Conservation (phyloP, 2,113 vertebrate species). For the Fulmarus glacialis region DNA sequence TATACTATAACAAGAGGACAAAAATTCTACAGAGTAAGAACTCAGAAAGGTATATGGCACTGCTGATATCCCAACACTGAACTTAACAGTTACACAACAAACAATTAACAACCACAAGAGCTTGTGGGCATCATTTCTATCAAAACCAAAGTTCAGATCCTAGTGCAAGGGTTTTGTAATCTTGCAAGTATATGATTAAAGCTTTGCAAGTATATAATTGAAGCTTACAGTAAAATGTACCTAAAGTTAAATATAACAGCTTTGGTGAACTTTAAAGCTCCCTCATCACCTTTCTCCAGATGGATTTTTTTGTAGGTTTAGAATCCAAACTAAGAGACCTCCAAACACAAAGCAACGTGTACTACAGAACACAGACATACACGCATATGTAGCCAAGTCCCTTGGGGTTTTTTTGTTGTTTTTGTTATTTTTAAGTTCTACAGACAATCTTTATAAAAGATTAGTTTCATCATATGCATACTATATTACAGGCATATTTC, state of each 20-base stretch:
- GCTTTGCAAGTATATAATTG: not conserved
- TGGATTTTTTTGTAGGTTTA: not conserved
- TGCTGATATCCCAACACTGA: not conserved
- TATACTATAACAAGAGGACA: not conserved
- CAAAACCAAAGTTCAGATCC: not conserved
- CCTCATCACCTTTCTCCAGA: not conserved
- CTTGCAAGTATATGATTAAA: not conserved
- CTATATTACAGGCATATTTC: slow-evolving; percentile 15
- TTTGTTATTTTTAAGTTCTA: not conserved
- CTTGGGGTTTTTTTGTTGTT: not conserved
- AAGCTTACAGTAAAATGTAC: not conserved
- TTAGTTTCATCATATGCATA: slow-evolving; percentile 9
- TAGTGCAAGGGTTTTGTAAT: not conserved
- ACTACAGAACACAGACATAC: not conserved
- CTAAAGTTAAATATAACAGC: not conserved
- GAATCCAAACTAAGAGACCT: not conserved
- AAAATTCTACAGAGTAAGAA: not conserved
- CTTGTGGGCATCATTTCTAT: not conserved
- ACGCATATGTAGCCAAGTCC: not conserved
- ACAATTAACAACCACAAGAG: not conserved
- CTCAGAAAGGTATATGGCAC: not conserved
- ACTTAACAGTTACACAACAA: not conserved
- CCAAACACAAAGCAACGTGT: not conserved
- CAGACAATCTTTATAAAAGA: slow-evolving; percentile 54
- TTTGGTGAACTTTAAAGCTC: not conserved